These are phyloP conservation scores for Tiaroga cobitis DNA, from an alignment of 2,797 vertebrate genomes.

Conservation along the genomic window DNA sequence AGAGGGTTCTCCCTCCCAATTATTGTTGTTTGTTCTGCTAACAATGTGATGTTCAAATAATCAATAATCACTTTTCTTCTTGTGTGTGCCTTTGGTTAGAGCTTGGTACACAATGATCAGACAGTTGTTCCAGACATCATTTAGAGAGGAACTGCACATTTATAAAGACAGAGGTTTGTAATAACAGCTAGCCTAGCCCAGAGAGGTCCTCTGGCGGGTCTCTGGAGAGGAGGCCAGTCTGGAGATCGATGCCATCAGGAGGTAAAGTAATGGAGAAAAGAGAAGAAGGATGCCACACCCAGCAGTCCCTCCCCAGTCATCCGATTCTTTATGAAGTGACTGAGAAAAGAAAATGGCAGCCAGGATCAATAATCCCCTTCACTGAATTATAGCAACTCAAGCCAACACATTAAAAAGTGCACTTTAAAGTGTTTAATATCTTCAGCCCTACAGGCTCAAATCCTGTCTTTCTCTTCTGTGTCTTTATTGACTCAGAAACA, in stretches of 20 bases:
- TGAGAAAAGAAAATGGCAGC: constrained; percentile 70
- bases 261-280: constrained; percentile 50
- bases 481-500: constrained; percentile 65
- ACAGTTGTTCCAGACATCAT: constrained; percentile 18
- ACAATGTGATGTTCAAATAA: constrained; percentile 42
- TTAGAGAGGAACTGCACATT: constrained; percentile 22
- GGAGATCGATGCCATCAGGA: constrained; percentile 49
- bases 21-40: constrained; percentile 21
- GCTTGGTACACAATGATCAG: constrained; percentile 8
- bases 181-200: constrained; percentile 26
- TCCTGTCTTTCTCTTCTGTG: constrained; percentile 48
- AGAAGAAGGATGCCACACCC: constrained; percentile 47
- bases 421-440: constrained; percentile 62
- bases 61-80: constrained; percentile 29
- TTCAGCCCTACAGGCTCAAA: constrained; percentile 56
- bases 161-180: constrained; percentile 25
- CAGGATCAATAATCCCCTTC: constrained; percentile 71
- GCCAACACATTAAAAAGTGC: constrained; percentile 69
- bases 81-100: constrained; percentile 23
- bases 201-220: not conserved
- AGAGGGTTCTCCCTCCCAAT: not conserved
- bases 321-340: constrained; percentile 60
- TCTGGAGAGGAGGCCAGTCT: constrained; percentile 24
- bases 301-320: constrained; percentile 47
- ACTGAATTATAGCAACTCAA: constrained; percentile 66